Evolutionary conservation across 2,797 vertebrate genomes (phyloP).

Genomic region (Sebastes glaucus): DNA sequence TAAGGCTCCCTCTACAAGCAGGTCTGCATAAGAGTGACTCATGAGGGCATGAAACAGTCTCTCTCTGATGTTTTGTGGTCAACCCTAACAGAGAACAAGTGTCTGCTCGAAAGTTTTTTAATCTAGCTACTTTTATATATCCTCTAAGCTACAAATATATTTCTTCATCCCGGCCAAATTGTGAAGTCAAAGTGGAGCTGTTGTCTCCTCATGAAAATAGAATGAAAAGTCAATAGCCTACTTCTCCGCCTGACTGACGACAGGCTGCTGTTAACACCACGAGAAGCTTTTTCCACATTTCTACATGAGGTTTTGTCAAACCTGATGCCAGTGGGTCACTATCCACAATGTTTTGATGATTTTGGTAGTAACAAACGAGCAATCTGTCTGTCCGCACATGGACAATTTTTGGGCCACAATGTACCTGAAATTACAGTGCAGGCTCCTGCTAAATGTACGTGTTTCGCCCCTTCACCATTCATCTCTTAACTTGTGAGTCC

Average conservation of each 20-base stretch:
- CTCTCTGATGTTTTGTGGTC: background rate
- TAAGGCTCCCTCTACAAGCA: background rate
- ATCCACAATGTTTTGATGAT: slow-evolving; percentile 16
- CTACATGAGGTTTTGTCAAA: slow-evolving; percentile 28
- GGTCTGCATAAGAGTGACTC: background rate
- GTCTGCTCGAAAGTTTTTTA: background rate
- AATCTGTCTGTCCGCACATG: slow-evolving; percentile 38
- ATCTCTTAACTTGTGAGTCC: slow-evolving; percentile 8
- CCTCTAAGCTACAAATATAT: background rate
- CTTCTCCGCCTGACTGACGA: slow-evolving; percentile 8
- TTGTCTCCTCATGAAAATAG: slow-evolving; percentile 7
- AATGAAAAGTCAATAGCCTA: background rate
- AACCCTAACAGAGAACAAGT: background rate
- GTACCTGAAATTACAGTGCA: slow-evolving; percentile 37
- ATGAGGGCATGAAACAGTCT: background rate
- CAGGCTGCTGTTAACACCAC: slow-evolving; percentile 38
- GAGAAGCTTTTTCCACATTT: slow-evolving; percentile 22
- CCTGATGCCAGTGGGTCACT: slow-evolving; percentile 18
- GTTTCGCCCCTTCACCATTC: slow-evolving; percentile 28
- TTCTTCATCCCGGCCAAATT: background rate
- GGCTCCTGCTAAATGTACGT: slow-evolving; percentile 25
- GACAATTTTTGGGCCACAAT: background rate
- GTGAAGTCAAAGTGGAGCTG: background rate
- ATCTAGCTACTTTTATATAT: background rate
- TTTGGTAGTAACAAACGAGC: slow-evolving; percentile 16